A percentile compares a stretch with the other conserved stretches of the same genome.
Conservation (phyloP, 1,140 invertebrate species). For the Euwallacea similis region DNA sequence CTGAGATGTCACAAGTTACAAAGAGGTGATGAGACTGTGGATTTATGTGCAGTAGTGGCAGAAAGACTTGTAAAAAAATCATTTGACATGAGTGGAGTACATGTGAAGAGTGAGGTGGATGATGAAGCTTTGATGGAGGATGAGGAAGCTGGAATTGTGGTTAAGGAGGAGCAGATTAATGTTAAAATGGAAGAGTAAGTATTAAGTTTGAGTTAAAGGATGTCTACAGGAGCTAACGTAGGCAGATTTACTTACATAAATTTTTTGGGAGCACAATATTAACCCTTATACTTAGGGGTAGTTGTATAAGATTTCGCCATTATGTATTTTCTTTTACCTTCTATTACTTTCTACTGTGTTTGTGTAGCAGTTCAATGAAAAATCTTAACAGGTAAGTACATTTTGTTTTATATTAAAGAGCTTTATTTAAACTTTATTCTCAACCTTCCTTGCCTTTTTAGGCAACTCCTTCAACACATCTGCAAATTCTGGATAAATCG, state of each 20-base stretch:
- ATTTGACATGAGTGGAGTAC: neutral
- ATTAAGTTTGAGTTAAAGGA: neutral
- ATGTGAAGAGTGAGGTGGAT: no score
- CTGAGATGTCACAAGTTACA: neutral
- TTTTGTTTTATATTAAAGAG: neutral
- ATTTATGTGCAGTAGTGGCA: slow-evolving; percentile 5
- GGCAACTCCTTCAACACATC: slow-evolving; percentile 41
- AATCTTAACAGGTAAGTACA: neutral
- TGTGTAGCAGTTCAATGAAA: neutral
- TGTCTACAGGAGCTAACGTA: no score
- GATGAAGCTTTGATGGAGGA: no score
- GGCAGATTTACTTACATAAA: no score
- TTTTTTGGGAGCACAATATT: no score
- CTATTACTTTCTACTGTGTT: no score
- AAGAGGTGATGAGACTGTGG: neutral
- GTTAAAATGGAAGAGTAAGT: slow-evolving; percentile 10
- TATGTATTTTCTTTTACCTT: no score
- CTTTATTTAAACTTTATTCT: slow-evolving; percentile 23
- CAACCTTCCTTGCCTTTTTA: slow-evolving; percentile 25
- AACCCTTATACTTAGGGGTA: no score
- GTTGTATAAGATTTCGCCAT: no score
- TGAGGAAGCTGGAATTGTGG: neutral
- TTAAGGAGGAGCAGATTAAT: neutral
- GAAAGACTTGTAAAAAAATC: neutral
- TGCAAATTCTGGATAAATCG: slow-evolving; percentile 53